phyloP scores from a whole-genome alignment of 2,113 vertebrate genomes.

The Gambusia affinis region DNA sequence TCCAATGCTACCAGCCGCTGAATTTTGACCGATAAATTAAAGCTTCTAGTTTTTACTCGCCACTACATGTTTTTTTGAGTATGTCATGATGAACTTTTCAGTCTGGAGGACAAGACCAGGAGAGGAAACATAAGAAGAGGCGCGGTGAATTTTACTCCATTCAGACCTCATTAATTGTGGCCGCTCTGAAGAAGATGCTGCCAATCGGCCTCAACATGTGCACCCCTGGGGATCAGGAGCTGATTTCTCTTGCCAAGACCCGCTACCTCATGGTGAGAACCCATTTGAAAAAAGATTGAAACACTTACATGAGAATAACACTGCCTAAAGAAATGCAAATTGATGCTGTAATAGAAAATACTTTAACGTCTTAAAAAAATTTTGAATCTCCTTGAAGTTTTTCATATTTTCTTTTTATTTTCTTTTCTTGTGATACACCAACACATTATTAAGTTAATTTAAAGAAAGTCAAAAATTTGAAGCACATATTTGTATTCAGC shows the following conservation, averaged over 20 bases:
- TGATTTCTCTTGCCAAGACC: slow-evolving; percentile 92
- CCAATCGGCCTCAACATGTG: slow-evolving; percentile 99
- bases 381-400: not conserved
- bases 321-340: not conserved
- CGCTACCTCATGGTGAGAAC: slow-evolving; percentile 89
- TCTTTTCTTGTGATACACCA: not conserved
- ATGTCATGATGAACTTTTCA: slow-evolving; percentile 66
- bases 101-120: slow-evolving; percentile 97
- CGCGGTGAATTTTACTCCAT: slow-evolving; percentile 96
- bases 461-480: not conserved
- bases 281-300: not conserved
- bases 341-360: not conserved
- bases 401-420: not conserved
- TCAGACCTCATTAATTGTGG: slow-evolving; percentile 97
- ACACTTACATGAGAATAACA: not conserved
- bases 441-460: not conserved
- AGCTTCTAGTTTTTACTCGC: not conserved
- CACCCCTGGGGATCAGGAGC: slow-evolving; percentile 96
- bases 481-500: not conserved
- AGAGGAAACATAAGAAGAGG: slow-evolving; percentile 93
- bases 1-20: too few species aligned
- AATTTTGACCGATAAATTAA: too few species aligned
- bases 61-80: slow-evolving; percentile 5
- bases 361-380: not conserved
- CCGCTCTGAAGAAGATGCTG: slow-evolving; percentile 98